Evolutionary conservation across 2,113 vertebrate species (phyloP), one percentile per base, ranked within the genome.

Genomic region (Polyodon spathula): DNA sequence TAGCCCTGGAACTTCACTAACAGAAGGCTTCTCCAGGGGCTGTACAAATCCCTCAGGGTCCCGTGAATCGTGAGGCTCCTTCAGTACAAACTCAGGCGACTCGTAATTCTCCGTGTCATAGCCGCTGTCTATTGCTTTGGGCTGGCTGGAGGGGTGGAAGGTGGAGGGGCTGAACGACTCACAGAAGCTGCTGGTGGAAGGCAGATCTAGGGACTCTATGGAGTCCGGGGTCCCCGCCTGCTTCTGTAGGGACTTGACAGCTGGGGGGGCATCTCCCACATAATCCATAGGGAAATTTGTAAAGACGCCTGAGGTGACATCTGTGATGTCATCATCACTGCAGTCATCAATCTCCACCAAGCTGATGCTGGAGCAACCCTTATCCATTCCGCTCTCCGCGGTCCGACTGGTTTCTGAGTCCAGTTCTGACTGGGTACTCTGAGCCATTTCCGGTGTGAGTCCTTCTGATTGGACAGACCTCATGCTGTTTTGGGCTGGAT

Each of bases 61-160:
- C 1, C 86, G 73, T 0, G 77, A 60, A 46, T 97, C 95, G 0
- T 86, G 89, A 0, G 90, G 84, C 63, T 97, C 95, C 71, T 89
- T 97, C 15, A 86, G 84, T 14, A 95, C 88, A 9, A 98, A 94
- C 78, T 97, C 95, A 0, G 96, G 96, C 41, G 94, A 97, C 70
- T 96, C 94, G 0, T 97, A 92, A 63, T 97, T 99, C 73, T 99
- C 94, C 0, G 96, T 98, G 77, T 98, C 94, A 0, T 97, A 98
- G 60, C 96, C 96, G 0, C 96, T 98, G 81, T 98, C 96, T 17
- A 89, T 75, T 7, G 94, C 90, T 37, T 86, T 91, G 17, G 91
- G 87, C 42, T 93, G 95, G 61, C 81, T 84, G 0, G 85, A 71
- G 0, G 89, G 74, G 1, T 70, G 51, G 2, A 84, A 88, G 7